Base-by-base conservation (phyloP, 2,888 invertebrate genomes). In the Muschampia plurimacula region DNA sequence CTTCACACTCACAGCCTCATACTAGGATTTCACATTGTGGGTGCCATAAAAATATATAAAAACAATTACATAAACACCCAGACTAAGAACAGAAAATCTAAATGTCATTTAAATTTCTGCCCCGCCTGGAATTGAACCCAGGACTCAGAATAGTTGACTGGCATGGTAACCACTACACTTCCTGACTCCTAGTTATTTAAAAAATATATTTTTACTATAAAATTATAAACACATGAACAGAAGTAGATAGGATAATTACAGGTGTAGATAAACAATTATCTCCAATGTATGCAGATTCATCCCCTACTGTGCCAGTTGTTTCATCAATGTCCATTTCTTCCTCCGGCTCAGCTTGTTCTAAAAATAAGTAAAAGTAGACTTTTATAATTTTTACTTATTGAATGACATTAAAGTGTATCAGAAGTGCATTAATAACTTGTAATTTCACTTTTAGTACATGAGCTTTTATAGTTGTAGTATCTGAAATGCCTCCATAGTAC, bases 281-380 rank as follows among this genome's bases (percentile, higher is more conserved):
- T 67, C 94, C 94, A 73, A 94, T 93, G 77, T 95, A 95, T 8
- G 91, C 88, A 9, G 92, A 89, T 69, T 88, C 92, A 83, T 93
- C 93, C 66, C 89, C 85, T 15, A 78, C 88, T 15, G 88, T 84
- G 2, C 89, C 90, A 52, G 91, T 84, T 10, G 91, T 86, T 46
- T 93, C 93, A 85, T 94, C 94, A 72, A 93, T 88, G 74, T 94
- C 94, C 94, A 94, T 94, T 78, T 92, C 93, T 77, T 93, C 93
- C 74, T 92, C 93, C 22, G 88, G 82, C 80, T 89, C 90, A 41
- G 86, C 87, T 79, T 88, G 85, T 15, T 79, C 89, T 22, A 22
- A 22, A 22, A 22, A 22, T 22, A 22, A 22, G 1, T 28, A 10
- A 67, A 60, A 32, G 13, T 12, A 63, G 13, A 13, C 36, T 13